Base-by-base conservation (phyloP, 2,888 invertebrate species). In the Lamellibrachia satsuma region DNA sequence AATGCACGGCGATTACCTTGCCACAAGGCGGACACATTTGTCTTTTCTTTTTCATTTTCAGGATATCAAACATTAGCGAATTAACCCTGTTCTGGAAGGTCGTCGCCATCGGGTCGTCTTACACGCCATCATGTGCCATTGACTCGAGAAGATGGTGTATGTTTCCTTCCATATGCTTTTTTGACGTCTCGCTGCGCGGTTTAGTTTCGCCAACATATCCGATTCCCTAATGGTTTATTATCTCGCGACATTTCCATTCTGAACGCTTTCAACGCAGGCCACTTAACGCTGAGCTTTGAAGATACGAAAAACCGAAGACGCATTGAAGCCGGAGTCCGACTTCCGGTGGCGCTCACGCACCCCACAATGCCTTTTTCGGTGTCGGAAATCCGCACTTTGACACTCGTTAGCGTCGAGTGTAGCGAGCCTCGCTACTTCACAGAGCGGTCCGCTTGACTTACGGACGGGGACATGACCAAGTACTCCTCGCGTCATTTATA, bases 141-240 rank as follows among this genome's bases (percentile, higher is more conserved):
- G 22, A 75, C 75, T 15, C n/a, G 22, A 75, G 6, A 6, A 22
- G 75, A 75, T n/a, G n/a, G 22, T 75, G 15, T 75, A 75, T 75
- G 75, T 75, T 75, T 75, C 75, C 75, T 75, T 75, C 75, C 75
- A 75, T 75, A 75, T 75, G 75, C n/a, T 75, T 75, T n/a, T 22
- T 75, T 75, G 22, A n/a, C 75, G 22, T 15, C 15, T 75, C n/a
- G 75, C n/a, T 15, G 22, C 75, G 75, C 75, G 75, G 22, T 75
- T 75, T 6, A 22, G 75, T 75, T 75, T 75, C 75, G 75, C n/a
- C 75, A 15, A 0, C 75, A n/a, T 75, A 75, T 75, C 75, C 75
- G 15, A 22, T 75, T 75, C 75, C 75, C 15, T 75, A 75, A 75
- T 15, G 75, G 75, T 75, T 75, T 75, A 75, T 75, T 75, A 75